phyloP scores from a whole-genome alignment of 2,113 vertebrate species.

The Xerus inauris region DNA sequence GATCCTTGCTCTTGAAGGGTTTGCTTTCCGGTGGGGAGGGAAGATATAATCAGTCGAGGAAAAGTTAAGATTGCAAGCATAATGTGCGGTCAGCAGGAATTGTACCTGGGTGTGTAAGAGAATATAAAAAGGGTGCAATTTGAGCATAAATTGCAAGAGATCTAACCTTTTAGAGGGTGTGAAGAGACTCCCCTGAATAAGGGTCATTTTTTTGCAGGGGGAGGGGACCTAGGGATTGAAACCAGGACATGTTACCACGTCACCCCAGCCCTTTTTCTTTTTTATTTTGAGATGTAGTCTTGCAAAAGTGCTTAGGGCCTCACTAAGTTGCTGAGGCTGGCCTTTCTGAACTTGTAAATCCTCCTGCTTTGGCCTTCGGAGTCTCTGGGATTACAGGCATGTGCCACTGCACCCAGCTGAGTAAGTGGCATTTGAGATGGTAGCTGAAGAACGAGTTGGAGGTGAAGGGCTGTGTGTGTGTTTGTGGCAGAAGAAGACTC shows the following conservation, averaged over 20 bases:
- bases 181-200: background rate
- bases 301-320: too few relatives aligned
- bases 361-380: too few relatives aligned
- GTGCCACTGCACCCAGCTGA: too few relatives aligned
- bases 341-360: too few relatives aligned
- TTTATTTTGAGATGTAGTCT: too few relatives aligned
- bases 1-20: background rate
- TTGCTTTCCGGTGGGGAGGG: background rate
- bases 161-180: background rate
- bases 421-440: background rate
- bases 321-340: too few relatives aligned
- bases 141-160: background rate
- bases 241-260: too few relatives aligned
- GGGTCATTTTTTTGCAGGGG: too few relatives aligned
- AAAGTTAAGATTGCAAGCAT: background rate
- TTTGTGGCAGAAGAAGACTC: background rate
- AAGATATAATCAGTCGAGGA: fast-evolving
- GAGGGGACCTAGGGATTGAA: too few relatives aligned
- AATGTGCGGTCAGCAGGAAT: background rate
- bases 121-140: background rate
- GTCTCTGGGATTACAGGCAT: too few relatives aligned
- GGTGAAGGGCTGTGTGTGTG: background rate
- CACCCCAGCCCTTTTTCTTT: too few relatives aligned
- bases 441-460: background rate
- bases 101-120: background rate